A percentile compares a stretch with the other conserved stretches of the same genome.
phyloP scores from a whole-genome alignment of 2,797 vertebrate genomes.

The Epinephelus coioides region DNA sequence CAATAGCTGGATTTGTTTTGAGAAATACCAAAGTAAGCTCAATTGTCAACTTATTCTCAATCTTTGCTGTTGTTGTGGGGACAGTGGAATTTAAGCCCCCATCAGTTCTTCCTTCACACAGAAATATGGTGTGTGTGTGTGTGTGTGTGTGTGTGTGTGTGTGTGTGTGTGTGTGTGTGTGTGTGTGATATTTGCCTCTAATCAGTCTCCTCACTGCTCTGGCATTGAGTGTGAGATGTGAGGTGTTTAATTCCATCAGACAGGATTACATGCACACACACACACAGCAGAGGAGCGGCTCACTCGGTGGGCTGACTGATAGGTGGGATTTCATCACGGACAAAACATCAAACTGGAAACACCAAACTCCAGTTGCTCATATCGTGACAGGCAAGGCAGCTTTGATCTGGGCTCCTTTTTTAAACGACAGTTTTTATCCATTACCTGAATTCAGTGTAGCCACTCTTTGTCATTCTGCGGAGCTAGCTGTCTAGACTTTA shows the following conservation, averaged over 20 bases:
- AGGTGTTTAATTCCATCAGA: slow-evolving; percentile 56
- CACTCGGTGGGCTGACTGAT: slow-evolving; percentile 48
- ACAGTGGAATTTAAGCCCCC: slow-evolving; percentile 3
- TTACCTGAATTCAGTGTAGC: slow-evolving; percentile 52
- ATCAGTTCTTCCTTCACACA: slow-evolving; percentile 16
- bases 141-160: slow-evolving; percentile 5
- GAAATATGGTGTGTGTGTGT: slow-evolving; percentile 2
- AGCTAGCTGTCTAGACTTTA: slow-evolving; percentile 45
- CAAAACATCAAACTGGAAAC: slow-evolving; percentile 57
- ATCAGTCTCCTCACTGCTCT: slow-evolving; percentile 27
- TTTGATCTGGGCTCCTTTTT: slow-evolving; percentile 56
- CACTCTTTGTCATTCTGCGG: slow-evolving; percentile 48
- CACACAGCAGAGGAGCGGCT: slow-evolving; percentile 34
- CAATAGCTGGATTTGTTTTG: slow-evolving; percentile 7
- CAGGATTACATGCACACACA: slow-evolving; percentile 41
- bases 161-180: not conserved
- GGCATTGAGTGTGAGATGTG: slow-evolving; percentile 42
- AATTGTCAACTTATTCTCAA: not conserved
- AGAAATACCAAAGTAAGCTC: slow-evolving; percentile 3
- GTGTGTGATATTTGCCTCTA: slow-evolving; percentile 27
- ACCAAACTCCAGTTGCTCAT: slow-evolving; percentile 34
- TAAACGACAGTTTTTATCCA: slow-evolving; percentile 51
- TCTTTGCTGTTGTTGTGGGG: slow-evolving; percentile 9
- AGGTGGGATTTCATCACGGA: slow-evolving; percentile 56
- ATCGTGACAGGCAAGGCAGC: slow-evolving; percentile 43